Base-by-base conservation (phyloP, 2,797 vertebrate species). In the Sebastes oblongus region DNA sequence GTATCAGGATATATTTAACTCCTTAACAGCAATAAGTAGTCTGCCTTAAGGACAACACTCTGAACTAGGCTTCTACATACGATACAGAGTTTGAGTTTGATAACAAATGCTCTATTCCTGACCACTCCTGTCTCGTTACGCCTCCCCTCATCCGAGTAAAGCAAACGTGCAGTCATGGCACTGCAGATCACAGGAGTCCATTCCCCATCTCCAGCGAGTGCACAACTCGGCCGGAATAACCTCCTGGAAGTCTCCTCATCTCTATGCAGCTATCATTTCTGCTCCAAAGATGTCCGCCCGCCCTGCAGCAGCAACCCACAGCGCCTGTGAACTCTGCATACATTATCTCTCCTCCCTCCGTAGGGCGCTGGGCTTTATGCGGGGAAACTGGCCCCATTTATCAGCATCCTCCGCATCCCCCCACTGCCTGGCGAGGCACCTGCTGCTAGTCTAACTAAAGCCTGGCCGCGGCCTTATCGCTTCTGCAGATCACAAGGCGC, bases 241-340 rank as follows among this genome's bases (percentile, higher is more conserved):
- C 84, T 89, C 87, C 83, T 87, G 86, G 62, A 90, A 83, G 72
- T 81, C 83, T 78, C 72, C 83, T 90, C 86, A 87, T 91, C 83
- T 84, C 77, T 73, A 84, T 88, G 87, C 86, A 82, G 78, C 84
- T 69, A 89, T 88, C 81, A 76, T 86, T 88, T 68, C 85, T 46
- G 78, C 81, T 90, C 84, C 77, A 82, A 86, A 93, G 86, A 93
- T 82, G 81, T 88, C 84, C 55, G 34, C 74, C 86, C 87, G 83
- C 84, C 90, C 85, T 77, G 88, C 86, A 78, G 86, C 89, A 84
- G 90, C 91, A 87, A 84, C 93, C 88, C 78, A 86, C 87, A 52
- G 89, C 27, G 86, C 83, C 80, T 94, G 86, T 94, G 92, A 96
- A 93, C 92, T 92, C 91, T 73, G 85, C 87, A 89, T 92, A 89